These are phyloP conservation scores for Synaphobranchus kaupii DNA, from an alignment of 2,797 vertebrate species.

Conservation along the genomic window DNA sequence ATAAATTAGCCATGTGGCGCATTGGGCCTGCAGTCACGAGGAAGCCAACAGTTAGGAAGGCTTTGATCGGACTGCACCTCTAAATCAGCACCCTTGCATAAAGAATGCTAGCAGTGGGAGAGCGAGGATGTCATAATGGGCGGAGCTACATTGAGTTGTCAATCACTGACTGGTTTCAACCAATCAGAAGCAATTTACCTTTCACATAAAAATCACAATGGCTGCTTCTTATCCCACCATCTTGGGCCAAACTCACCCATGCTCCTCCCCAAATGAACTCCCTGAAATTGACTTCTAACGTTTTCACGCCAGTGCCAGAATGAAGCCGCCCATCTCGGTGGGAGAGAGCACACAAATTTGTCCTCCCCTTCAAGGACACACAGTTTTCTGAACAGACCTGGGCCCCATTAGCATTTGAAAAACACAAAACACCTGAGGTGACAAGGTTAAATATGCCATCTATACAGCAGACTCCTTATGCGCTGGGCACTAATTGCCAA, in stretches of 20 bases:
- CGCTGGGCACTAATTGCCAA: background rate
- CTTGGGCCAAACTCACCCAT: background rate
- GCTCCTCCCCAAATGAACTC: background rate
- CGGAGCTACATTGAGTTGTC: background rate
- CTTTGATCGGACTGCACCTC: background rate
- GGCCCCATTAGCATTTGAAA: background rate
- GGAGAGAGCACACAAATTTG: background rate
- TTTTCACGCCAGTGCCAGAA: background rate
- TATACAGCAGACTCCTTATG: background rate
- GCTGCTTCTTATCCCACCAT: background rate
- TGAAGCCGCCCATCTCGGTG: background rate
- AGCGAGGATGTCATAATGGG: background rate
- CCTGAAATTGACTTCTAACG: background rate
- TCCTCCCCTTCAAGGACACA: background rate
- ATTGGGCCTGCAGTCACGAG: background rate
- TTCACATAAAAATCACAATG: background rate
- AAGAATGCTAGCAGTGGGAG: background rate
- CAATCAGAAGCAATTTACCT: background rate
- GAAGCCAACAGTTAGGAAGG: background rate
- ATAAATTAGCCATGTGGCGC: background rate
- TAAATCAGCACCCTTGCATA: background rate
- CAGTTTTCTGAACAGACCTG: background rate
- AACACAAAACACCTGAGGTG: background rate
- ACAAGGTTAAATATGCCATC: background rate
- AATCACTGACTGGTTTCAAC: background rate